These are phyloP conservation scores for Mellivora capensis DNA, from an alignment of 2,113 vertebrate species.

Conservation along the genomic window DNA sequence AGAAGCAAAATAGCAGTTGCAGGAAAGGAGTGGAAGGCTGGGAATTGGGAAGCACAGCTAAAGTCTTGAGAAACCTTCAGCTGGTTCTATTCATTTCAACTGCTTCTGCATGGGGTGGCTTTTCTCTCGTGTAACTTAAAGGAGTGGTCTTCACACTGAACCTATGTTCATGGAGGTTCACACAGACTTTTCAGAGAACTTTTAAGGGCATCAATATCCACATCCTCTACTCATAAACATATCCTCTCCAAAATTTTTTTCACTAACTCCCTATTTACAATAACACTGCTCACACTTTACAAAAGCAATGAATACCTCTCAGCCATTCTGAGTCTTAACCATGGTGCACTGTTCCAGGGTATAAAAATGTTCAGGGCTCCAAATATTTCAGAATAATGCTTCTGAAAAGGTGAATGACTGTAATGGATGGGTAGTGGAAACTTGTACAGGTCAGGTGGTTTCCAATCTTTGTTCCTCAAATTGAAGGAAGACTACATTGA, in stretches of 20 bases:
- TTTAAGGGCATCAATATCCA: background rate
- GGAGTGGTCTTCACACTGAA: background rate
- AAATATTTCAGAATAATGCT: background rate
- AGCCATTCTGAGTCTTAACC: background rate
- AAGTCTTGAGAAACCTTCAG: background rate
- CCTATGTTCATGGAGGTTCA: background rate
- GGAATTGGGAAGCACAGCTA: background rate
- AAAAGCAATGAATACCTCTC: background rate
- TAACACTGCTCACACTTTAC: background rate
- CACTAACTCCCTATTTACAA: background rate
- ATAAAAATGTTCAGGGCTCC: background rate
- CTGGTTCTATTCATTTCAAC: background rate
- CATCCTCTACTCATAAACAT: background rate
- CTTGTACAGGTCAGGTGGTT: background rate
- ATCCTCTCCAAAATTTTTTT: background rate
- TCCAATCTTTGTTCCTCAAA: background rate
- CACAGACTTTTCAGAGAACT: background rate
- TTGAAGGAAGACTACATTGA: background rate
- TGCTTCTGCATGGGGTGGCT: background rate
- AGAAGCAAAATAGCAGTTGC: background rate
- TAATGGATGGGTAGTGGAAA: background rate
- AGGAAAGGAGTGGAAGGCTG: background rate
- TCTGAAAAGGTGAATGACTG: background rate
- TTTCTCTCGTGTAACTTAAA: background rate
- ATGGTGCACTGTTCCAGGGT: background rate